Conservation (phyloP, 1,140 invertebrate species). For the Nixonia krombeini region DNA sequence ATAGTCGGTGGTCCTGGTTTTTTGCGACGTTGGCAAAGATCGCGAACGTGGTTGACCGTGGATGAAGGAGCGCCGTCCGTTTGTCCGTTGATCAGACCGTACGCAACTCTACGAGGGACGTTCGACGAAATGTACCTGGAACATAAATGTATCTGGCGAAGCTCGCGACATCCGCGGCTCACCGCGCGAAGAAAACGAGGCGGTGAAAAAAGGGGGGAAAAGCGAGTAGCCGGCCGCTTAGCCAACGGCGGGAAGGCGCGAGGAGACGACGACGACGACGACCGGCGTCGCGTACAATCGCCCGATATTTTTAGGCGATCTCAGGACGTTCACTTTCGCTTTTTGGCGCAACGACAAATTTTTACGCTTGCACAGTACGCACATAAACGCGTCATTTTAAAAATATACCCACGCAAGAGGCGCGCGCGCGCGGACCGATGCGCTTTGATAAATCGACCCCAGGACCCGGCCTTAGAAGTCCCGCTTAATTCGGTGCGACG, state of each 20-base stretch:
- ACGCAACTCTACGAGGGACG: too few species aligned
- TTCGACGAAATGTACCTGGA: background rate
- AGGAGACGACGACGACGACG: constrained; percentile 6
- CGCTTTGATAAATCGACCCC: constrained; percentile 59
- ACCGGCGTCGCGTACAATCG: constrained; percentile 36
- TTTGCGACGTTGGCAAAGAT: too few species aligned
- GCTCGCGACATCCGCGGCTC: background rate
- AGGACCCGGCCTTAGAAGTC: constrained; percentile 43
- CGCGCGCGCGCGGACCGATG: constrained; percentile 53
- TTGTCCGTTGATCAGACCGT: too few species aligned
- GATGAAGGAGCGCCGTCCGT: too few species aligned
- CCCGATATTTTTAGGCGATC: constrained; percentile 64
- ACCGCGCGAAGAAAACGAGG: background rate
- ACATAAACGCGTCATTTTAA: constrained; percentile 53
- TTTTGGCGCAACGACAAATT: constrained; percentile 67
- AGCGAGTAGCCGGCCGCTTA: too few species aligned
- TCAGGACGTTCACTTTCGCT: constrained; percentile 62
- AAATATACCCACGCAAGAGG: constrained; percentile 55
- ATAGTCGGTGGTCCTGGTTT: too few species aligned
- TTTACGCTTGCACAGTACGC: constrained; percentile 48
- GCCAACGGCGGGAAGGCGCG: background rate
- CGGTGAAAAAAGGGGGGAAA: constrained; percentile 2
- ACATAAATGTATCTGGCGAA: background rate
- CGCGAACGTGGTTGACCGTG: too few species aligned
- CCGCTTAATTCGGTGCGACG: constrained; percentile 48